Evolutionary conservation across 64 coral and sea anemone species (phyloP).

Genomic region (Actinia equina): DNA sequence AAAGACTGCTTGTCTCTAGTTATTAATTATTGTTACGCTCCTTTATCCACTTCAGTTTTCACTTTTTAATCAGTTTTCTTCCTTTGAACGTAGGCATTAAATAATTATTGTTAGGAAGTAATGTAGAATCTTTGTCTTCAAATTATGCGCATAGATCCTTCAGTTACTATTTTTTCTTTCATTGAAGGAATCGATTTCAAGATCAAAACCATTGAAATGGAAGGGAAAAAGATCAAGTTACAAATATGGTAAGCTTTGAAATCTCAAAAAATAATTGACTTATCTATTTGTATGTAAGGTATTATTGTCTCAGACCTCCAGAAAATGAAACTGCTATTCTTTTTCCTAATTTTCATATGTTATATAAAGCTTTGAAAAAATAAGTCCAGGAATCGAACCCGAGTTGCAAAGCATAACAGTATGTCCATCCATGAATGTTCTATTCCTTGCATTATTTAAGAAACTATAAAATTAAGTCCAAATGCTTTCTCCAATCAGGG

Average conservation of each 20-base stretch:
- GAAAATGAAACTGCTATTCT: background rate
- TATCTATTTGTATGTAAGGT: background rate
- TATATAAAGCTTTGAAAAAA: too few relatives aligned
- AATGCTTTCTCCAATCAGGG: conserved; percentile 46
- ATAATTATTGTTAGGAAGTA: background rate
- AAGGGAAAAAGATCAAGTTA: conserved; percentile 84
- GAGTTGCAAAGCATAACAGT: too few relatives aligned
- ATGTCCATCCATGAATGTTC: too few relatives aligned
- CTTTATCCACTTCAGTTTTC: background rate
- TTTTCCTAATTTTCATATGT: background rate
- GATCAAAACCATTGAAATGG: conserved; percentile 81
- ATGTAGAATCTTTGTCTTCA: background rate
- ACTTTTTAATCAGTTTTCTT: background rate
- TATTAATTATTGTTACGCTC: background rate
- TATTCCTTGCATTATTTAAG: too few relatives aligned
- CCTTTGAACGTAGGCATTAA: background rate
- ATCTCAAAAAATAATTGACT: background rate
- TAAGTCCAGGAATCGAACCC: too few relatives aligned
- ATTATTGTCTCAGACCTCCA: background rate
- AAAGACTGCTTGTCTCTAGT: too few relatives aligned
- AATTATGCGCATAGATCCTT: too few relatives aligned
- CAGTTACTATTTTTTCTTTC: background rate
- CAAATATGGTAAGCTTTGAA: conserved; percentile 72
- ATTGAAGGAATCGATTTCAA: conserved; percentile 79
- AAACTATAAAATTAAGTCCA: background rate